These are phyloP conservation scores for Xestia c-nigrum DNA, from an alignment of 2,888 invertebrate species.

Conservation along the genomic window DNA sequence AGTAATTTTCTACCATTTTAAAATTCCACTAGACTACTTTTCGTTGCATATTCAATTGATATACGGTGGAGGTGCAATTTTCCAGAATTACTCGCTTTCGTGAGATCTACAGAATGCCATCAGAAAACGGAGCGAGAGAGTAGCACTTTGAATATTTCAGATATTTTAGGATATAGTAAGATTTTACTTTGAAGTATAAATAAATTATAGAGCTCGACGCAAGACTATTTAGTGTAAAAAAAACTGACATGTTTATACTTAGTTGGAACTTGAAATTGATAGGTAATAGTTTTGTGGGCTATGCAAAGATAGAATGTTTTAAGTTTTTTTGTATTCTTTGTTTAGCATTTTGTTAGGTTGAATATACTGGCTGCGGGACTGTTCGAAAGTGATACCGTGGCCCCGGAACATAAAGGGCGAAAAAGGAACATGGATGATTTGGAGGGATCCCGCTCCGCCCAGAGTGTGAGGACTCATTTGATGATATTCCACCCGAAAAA, in stretches of 20 bases:
- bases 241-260: neutral
- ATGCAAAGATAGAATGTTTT: neutral
- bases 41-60: conserved; percentile 47
- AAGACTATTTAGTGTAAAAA: no score
- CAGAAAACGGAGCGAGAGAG: conserved; percentile 37
- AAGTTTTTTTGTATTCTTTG: no score
- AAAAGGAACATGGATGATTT: no score
- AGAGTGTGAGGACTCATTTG: no score
- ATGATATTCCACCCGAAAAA: no score
- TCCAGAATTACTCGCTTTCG: conserved; percentile 67
- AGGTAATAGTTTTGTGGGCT: neutral
- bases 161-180: conserved; percentile 46
- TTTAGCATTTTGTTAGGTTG: neutral
- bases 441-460: no score
- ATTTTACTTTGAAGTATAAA: conserved; percentile 27
- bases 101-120: conserved; percentile 58
- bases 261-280: no score
- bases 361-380: no score
- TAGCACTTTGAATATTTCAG: conserved; percentile 62
- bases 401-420: no score
- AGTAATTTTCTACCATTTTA: conserved; percentile 49
- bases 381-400: no score
- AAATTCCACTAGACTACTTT: conserved; percentile 53
- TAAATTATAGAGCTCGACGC: conserved; percentile 18
- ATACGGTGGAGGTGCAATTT: conserved; percentile 64